Percentiles rank a stretch among this genome's conserved stretches.
These are phyloP conservation scores for Ophthalmotilapia sp. DNA, from an alignment of 2,113 vertebrate species.

Conservation along the genomic window DNA sequence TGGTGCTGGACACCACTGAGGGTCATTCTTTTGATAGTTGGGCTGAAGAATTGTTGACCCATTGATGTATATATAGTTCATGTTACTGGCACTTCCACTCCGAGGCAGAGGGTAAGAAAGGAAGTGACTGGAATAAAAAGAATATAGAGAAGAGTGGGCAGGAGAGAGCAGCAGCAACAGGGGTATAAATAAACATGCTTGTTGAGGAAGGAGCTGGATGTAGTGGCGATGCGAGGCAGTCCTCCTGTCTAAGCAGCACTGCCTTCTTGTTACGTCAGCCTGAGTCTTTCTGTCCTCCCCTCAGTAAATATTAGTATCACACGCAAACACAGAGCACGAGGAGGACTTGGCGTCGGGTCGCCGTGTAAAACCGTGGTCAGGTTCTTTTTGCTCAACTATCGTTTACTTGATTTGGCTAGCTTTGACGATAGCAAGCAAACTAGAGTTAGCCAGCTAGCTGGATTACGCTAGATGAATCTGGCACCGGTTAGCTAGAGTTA, in stretches of 20 bases:
- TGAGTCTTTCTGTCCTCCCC: not conserved
- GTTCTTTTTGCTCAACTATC: accelerated
- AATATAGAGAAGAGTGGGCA: not conserved
- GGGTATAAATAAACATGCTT: not conserved
- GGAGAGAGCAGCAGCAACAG: not conserved
- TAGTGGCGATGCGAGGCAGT: not conserved
- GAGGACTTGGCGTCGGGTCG: not conserved
- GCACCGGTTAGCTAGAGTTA: not conserved
- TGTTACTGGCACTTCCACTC: not conserved
- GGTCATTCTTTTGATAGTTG: not conserved
- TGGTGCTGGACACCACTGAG: not conserved
- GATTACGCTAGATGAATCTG: not conserved
- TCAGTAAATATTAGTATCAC: not conserved
- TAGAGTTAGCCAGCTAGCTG: not conserved
- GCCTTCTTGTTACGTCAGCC: not conserved
- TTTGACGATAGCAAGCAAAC: not conserved
- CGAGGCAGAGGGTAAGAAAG: not conserved
- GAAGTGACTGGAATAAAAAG: not conserved
- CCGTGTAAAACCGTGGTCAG: not conserved
- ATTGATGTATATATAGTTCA: not conserved
- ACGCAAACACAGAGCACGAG: not conserved
- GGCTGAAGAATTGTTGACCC: not conserved
- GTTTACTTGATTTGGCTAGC: not conserved
- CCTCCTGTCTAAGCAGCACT: not conserved
- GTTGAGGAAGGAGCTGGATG: not conserved